These are phyloP conservation scores for Sitodiplosis mosellana DNA, from an alignment of 1,140 invertebrate genomes.

Conservation along the genomic window DNA sequence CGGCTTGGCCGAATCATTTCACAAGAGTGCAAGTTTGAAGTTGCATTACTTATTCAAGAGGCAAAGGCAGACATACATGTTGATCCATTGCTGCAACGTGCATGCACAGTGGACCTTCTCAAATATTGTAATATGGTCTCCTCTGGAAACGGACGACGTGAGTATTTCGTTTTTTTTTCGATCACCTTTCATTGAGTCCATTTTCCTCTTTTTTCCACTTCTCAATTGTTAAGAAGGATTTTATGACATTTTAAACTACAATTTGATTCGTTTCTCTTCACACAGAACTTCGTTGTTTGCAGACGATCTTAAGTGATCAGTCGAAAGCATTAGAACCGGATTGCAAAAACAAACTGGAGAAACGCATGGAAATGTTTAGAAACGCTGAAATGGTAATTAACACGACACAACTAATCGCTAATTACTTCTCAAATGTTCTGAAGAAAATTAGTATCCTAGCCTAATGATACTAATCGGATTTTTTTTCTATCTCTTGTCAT, in stretches of 20 bases:
- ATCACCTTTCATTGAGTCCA: neutral
- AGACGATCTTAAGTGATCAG: slow-evolving; percentile 45
- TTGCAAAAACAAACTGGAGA: slow-evolving; percentile 58
- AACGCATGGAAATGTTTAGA: slow-evolving; percentile 74
- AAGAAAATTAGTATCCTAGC: neutral
- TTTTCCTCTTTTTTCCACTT: too few species aligned
- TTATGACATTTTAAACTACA: neutral
- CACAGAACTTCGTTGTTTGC: slow-evolving; percentile 67
- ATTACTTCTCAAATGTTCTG: slow-evolving; percentile 1
- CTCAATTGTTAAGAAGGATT: neutral
- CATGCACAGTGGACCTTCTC: slow-evolving; percentile 61
- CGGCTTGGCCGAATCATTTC: slow-evolving; percentile 49
- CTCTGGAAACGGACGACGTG: slow-evolving; percentile 72
- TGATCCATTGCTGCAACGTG: slow-evolving; percentile 58
- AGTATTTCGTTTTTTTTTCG: slow-evolving; percentile 17
- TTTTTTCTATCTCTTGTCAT: slow-evolving; percentile 8
- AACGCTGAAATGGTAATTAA: slow-evolving; percentile 62
- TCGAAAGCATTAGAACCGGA: slow-evolving; percentile 48
- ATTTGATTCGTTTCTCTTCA: slow-evolving; percentile 13
- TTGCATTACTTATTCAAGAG: slow-evolving; percentile 64
- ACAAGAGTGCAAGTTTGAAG: slow-evolving; percentile 53
- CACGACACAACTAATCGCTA: slow-evolving; percentile 6
- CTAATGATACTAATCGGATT: slow-evolving; percentile 1
- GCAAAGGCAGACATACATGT: slow-evolving; percentile 65
- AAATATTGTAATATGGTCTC: slow-evolving; percentile 65